Conservation (phyloP, 1,140 invertebrate genomes). For the Penaeus indicus region DNA sequence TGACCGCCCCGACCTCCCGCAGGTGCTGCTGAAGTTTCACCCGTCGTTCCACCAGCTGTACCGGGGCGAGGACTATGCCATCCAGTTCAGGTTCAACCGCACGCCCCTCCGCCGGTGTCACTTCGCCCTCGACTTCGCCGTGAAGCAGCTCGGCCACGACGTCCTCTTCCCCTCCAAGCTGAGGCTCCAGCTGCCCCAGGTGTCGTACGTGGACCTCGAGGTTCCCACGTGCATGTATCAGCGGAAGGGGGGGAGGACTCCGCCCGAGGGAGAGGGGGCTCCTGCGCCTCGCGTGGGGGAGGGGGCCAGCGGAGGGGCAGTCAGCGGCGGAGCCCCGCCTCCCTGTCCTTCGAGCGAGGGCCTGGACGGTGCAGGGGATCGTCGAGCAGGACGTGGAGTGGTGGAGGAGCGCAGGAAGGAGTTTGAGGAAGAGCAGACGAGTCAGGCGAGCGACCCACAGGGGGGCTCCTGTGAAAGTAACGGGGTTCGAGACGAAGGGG, state of each 20-base stretch:
- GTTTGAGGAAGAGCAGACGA: background rate
- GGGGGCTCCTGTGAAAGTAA: background rate
- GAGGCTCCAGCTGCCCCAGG: conserved; percentile 75
- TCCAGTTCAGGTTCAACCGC: conserved; percentile 76
- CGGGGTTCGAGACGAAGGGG: too few species aligned
- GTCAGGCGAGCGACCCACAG: too few species aligned
- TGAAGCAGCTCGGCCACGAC: conserved; percentile 74
- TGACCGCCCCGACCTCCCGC: background rate
- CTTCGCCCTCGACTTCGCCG: conserved; percentile 76
- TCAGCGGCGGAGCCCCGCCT: too few species aligned
- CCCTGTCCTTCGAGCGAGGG: too few species aligned
- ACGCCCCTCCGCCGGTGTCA: conserved; percentile 77
- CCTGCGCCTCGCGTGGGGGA: too few species aligned
- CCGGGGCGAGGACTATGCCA: conserved; percentile 76
- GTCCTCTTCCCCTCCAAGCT: conserved; percentile 79
- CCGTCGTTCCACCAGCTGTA: conserved; percentile 79
- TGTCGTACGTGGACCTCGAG: conserved; percentile 74
- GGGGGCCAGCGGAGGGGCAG: too few species aligned
- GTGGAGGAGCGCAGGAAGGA: background rate
- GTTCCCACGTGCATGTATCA: background rate
- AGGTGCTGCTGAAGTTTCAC: conserved; percentile 81
- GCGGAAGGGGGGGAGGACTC: background rate
- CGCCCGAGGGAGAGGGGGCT: background rate
- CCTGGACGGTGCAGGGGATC: too few species aligned
- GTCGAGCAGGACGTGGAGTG: too few species aligned